These are phyloP conservation scores for Tetranychus piercei DNA, from an alignment of 2,888 invertebrate species.

Conservation along the genomic window DNA sequence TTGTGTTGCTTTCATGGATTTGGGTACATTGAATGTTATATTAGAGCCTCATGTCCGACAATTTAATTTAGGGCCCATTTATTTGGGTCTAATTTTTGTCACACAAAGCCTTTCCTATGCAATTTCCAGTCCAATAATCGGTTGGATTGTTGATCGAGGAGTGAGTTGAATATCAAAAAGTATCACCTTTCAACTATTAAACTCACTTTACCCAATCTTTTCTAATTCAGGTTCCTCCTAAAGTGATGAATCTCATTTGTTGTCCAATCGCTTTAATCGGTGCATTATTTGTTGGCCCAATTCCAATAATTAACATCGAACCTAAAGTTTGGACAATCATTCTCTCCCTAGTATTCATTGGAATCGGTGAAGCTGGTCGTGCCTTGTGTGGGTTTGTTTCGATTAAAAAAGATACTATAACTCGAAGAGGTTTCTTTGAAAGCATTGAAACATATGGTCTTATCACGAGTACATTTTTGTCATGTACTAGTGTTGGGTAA, in stretches of 20 bases:
- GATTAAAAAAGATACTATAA: conserved; percentile 56
- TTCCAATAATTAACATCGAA: conserved; percentile 32
- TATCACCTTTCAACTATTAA: not conserved
- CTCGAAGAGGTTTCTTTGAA: conserved; percentile 45
- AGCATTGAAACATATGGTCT: conserved; percentile 71
- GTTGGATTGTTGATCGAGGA: conserved; percentile 54
- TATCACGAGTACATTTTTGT: conserved; percentile 74
- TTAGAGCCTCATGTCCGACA: conserved; percentile 62
- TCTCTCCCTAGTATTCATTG: conserved; percentile 48
- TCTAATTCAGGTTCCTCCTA: conserved; percentile 6
- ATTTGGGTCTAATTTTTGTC: conserved; percentile 60
- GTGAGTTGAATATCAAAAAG: not conserved
- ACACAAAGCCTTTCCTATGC: conserved; percentile 66
- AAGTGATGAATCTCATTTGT: conserved; percentile 29
- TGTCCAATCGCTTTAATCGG: conserved; percentile 37
- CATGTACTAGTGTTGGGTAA: conserved; percentile 47
- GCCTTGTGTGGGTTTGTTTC: conserved; percentile 69
- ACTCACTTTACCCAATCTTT: not conserved
- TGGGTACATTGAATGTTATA: conserved; percentile 44
- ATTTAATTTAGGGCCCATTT: conserved; percentile 43
- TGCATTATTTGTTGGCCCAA: conserved; percentile 61
- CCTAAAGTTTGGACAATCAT: conserved; percentile 43
- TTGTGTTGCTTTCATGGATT: not conserved
- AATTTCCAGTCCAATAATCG: conserved; percentile 56
- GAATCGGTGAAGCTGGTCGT: conserved; percentile 61